A percentile compares a stretch with the other conserved stretches of the same genome.
Evolutionary conservation across 2,888 invertebrate species (phyloP).

Genomic region (Epsilonema sp.): DNA sequence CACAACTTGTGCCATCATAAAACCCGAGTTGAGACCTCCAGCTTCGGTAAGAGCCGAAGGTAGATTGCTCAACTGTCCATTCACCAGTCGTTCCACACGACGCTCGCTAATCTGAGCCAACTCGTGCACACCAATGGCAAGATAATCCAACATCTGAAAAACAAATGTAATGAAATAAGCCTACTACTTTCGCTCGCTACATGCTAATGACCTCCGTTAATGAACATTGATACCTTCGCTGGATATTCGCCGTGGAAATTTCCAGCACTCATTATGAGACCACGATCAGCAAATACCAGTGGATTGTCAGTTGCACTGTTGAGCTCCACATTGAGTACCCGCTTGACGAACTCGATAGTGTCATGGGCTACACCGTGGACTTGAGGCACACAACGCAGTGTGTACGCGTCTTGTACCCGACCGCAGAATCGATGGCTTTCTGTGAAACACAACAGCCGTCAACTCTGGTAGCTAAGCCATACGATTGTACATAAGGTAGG

Average conservation of each 20-base stretch:
- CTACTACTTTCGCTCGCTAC: no score
- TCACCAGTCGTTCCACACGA: slow-evolving; percentile 43
- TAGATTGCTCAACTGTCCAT: slow-evolving; percentile 44
- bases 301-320: slow-evolving; percentile 49
- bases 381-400: slow-evolving; percentile 44
- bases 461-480: no score
- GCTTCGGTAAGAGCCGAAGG: slow-evolving; percentile 45
- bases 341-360: slow-evolving; percentile 43
- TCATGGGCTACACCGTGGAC: slow-evolving; percentile 47
- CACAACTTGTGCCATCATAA: slow-evolving; percentile 48
- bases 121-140: slow-evolving; percentile 46
- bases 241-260: slow-evolving; percentile 52
- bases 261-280: slow-evolving; percentile 46
- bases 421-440: slow-evolving; percentile 46
- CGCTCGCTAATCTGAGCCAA: slow-evolving; percentile 46
- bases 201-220: no score
- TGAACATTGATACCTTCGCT: slow-evolving; percentile 44
- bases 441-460: no score
- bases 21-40: slow-evolving; percentile 48
- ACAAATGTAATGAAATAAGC: not conserved
- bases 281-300: slow-evolving; percentile 39
- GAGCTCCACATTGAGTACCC: slow-evolving; percentile 43
- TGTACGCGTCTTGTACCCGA: slow-evolving; percentile 47
- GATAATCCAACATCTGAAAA: slow-evolving; percentile 40
- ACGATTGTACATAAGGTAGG: no score